Evolutionary conservation across 2,113 vertebrate species (phyloP).

Genomic region (Salvelinus namaycush): DNA sequence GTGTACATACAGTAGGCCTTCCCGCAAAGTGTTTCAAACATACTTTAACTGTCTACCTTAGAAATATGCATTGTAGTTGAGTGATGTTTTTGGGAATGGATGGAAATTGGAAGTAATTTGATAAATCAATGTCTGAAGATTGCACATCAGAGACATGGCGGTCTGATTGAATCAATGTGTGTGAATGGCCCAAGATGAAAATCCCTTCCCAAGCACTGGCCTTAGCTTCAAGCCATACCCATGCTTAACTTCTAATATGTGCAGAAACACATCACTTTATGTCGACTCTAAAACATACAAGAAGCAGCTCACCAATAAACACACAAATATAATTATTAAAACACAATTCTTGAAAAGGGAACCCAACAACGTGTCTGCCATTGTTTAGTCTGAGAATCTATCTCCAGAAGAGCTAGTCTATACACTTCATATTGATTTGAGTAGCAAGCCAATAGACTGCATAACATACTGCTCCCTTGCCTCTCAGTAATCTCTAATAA

Average conservation of each 20-base stretch:
- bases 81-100: neutral
- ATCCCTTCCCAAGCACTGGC: neutral
- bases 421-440: too few relatives aligned
- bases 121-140: neutral
- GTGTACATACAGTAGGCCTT: neutral
- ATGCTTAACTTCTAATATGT: neutral
- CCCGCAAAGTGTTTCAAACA: neutral
- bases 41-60: neutral
- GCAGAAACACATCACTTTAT: neutral
- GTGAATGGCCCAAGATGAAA: neutral
- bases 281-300: neutral
- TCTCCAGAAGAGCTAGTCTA: too few relatives aligned
- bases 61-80: neutral
- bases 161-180: neutral
- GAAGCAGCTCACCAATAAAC: too few relatives aligned
- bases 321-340: too few relatives aligned
- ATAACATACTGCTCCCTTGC: too few relatives aligned
- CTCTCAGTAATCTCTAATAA: too few relatives aligned
- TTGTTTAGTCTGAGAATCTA: too few relatives aligned
- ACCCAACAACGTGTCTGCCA: too few relatives aligned
- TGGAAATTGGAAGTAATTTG: neutral
- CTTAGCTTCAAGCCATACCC: neutral
- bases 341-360: too few relatives aligned
- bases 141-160: neutral
- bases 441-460: too few relatives aligned